These are phyloP conservation scores for Pachliopta kotzebuea DNA, from an alignment of 2,888 invertebrate species.

Conservation along the genomic window DNA sequence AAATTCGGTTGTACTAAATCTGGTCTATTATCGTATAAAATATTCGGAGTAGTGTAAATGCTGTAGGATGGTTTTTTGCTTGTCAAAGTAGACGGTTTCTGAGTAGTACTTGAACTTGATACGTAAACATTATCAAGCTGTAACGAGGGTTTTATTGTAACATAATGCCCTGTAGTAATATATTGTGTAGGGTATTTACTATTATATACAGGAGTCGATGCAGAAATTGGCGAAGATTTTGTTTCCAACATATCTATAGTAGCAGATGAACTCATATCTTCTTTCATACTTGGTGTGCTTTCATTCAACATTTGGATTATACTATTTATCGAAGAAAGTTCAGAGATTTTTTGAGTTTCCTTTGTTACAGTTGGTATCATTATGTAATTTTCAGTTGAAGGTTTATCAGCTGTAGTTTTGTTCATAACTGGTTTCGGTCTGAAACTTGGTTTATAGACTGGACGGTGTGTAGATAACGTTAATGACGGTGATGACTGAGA, in stretches of 20 bases:
- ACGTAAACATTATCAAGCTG: slow-evolving; percentile 34
- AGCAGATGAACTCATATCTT: slow-evolving; percentile 57
- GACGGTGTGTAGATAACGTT: slow-evolving; percentile 65
- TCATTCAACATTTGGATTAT: slow-evolving; percentile 84
- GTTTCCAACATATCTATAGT: slow-evolving; percentile 56
- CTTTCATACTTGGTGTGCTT: slow-evolving; percentile 64
- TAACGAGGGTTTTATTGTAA: slow-evolving; percentile 64
- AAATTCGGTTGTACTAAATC: slow-evolving; percentile 47
- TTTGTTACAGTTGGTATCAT: slow-evolving; percentile 80
- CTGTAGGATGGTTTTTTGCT: slow-evolving; percentile 51
- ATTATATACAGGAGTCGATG: slow-evolving; percentile 52
- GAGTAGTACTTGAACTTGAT: slow-evolving; percentile 36
- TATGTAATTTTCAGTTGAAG: slow-evolving; percentile 76
- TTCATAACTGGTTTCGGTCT: slow-evolving; percentile 69
- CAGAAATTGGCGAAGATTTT: slow-evolving; percentile 62
- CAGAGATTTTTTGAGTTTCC: slow-evolving; percentile 63
- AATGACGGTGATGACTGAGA: slow-evolving; percentile 52
- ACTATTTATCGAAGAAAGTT: slow-evolving; percentile 73
- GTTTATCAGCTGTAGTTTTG: slow-evolving; percentile 43
- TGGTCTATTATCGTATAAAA: slow-evolving; percentile 51
- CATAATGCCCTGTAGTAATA: slow-evolving; percentile 65
- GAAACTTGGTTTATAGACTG: slow-evolving; percentile 76
- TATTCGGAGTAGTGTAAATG: slow-evolving; percentile 57
- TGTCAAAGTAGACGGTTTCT: slow-evolving; percentile 43
- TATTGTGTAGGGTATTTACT: slow-evolving; percentile 56